Evolutionary conservation across 1,140 invertebrate species (phyloP).

Genomic region (Caerostris darwini): DNA sequence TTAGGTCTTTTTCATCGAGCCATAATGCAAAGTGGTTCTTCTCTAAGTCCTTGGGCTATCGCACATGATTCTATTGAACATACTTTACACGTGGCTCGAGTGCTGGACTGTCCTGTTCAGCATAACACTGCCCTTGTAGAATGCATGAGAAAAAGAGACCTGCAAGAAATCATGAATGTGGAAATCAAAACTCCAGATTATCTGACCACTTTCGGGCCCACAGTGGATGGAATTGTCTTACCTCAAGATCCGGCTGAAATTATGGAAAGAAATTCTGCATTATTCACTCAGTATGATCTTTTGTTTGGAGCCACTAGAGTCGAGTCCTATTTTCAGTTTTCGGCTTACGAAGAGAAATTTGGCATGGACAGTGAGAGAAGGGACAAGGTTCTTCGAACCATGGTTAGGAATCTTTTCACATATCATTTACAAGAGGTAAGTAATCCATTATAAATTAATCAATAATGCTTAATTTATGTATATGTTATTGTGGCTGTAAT

Average conservation of each 20-base stretch:
- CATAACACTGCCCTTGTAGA: slow-evolving; percentile 88
- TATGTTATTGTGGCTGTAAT: no score
- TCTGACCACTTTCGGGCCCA: slow-evolving; percentile 93
- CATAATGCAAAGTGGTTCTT: slow-evolving; percentile 81
- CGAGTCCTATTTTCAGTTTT: slow-evolving; percentile 92
- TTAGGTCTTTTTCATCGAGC: slow-evolving; percentile 80
- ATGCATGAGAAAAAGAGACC: slow-evolving; percentile 90
- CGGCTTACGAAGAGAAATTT: slow-evolving; percentile 93
- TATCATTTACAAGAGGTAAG: slow-evolving; percentile 89
- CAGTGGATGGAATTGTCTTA: slow-evolving; percentile 88
- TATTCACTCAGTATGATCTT: slow-evolving; percentile 88
- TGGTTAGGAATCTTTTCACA: slow-evolving; percentile 87
- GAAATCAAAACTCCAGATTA: slow-evolving; percentile 90
- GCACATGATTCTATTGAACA: slow-evolving; percentile 86
- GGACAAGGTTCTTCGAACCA: slow-evolving; percentile 94
- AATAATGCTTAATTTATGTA: no score
- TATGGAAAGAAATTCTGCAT: slow-evolving; percentile 67
- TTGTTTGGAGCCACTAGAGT: slow-evolving; percentile 95
- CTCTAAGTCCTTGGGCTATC: slow-evolving; percentile 82
- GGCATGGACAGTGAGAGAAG: slow-evolving; percentile 95
- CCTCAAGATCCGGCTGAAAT: slow-evolving; percentile 80
- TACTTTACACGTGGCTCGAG: slow-evolving; percentile 91
- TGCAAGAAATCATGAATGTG: slow-evolving; percentile 83
- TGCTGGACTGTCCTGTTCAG: slow-evolving; percentile 90
- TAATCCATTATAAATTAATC: slow-evolving; percentile 83